Evolutionary conservation across 2,113 vertebrate species (phyloP).

Genomic region (Pycnonotus jocosus): DNA sequence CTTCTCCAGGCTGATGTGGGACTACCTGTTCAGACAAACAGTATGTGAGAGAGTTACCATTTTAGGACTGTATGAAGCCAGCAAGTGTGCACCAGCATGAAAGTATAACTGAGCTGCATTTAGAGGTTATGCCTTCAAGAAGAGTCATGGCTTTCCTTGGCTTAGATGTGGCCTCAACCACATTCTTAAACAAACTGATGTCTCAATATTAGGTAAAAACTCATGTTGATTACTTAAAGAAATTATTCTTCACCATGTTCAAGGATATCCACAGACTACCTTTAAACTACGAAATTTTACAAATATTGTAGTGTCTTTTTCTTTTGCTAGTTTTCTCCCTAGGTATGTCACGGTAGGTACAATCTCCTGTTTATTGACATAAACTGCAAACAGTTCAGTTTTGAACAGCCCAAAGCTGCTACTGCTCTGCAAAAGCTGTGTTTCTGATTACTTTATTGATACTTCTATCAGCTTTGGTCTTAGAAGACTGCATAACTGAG

Average conservation of each 20-base stretch:
- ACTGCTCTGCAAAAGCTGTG: neutral
- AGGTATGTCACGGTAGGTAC: neutral
- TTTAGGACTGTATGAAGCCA: neutral
- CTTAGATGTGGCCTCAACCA: neutral
- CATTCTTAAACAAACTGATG: neutral
- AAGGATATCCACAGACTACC: neutral
- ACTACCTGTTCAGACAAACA: neutral
- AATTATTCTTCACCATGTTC: neutral
- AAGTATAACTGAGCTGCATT: neutral
- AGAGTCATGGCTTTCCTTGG: neutral
- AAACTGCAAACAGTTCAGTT: neutral
- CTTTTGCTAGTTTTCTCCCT: neutral
- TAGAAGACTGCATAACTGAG: neutral
- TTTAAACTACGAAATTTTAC: neutral
- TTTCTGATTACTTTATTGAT: neutral
- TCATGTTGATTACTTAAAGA: neutral
- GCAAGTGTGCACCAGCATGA: neutral
- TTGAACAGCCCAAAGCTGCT: neutral
- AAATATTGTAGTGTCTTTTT: neutral
- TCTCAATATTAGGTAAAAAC: neutral
- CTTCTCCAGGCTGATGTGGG: rapidly evolving
- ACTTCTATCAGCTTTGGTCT: neutral
- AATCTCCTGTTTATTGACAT: neutral
- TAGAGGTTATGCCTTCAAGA: neutral
- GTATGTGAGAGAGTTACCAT: neutral